Evolutionary conservation across 2,797 vertebrate species (phyloP).

Genomic region (Hipposideros larvatus): DNA sequence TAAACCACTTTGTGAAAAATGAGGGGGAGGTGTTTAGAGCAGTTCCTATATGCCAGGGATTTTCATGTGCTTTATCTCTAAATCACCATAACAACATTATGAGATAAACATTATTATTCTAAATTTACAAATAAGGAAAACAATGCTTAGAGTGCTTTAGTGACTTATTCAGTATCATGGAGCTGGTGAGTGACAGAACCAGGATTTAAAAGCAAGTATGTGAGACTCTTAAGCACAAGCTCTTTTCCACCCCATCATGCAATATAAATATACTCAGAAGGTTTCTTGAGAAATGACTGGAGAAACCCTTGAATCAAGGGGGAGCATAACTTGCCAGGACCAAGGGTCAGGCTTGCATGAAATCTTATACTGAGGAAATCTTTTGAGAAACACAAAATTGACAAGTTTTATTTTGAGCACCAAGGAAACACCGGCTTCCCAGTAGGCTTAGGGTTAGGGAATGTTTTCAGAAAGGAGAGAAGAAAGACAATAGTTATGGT

Average conservation of each 20-base stretch:
- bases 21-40: not conserved
- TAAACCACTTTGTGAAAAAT: slow-evolving; percentile 43
- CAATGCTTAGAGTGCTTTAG: not conserved
- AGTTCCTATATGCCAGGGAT: not conserved
- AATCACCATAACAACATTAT: not conserved
- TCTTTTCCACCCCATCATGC: not conserved
- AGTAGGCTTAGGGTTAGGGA: not conserved
- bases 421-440: not conserved
- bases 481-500: not conserved
- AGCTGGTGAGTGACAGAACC: not conserved
- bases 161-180: not conserved
- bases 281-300: not conserved
- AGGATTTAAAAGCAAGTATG: slow-evolving; percentile 4
- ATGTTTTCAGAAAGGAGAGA: not conserved
- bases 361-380: not conserved
- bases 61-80: slow-evolving; percentile 23
- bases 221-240: not conserved
- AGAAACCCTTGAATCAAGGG: slow-evolving; percentile 11
- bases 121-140: slow-evolving; percentile 62
- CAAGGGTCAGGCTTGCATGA: not conserved
- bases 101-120: not conserved
- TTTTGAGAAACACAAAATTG: slow-evolving; percentile 49
- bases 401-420: not conserved
- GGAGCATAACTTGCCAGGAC: not conserved
- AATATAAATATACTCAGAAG: slow-evolving; percentile 11